phyloP scores from a whole-genome alignment of 2,888 invertebrate species.

The Synergus gifuensis region DNA sequence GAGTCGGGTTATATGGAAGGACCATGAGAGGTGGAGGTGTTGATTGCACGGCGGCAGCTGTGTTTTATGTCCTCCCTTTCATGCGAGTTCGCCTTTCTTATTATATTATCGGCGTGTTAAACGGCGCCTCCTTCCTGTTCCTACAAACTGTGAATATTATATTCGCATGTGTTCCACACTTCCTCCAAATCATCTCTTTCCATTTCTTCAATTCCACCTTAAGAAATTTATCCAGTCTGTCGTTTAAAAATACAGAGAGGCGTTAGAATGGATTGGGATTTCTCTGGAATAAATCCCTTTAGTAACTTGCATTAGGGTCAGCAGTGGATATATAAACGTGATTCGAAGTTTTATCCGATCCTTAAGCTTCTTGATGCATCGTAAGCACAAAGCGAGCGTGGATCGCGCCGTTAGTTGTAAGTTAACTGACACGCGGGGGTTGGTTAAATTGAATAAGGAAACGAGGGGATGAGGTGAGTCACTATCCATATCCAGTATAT shows the following conservation, averaged over 20 bases:
- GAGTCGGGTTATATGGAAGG: constrained; percentile 32
- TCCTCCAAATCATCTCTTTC: not conserved
- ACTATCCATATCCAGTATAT: constrained; percentile 49
- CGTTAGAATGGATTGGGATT: not conserved
- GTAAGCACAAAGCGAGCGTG: constrained; percentile 14
- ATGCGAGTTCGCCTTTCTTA: constrained; percentile 61
- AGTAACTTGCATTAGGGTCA: constrained; percentile 5
- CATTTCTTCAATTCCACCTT: constrained; percentile 5
- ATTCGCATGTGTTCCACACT: constrained; percentile 53
- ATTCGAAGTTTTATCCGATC: constrained; percentile 6
- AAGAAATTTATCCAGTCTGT: constrained; percentile 5
- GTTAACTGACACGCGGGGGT: constrained; percentile 55
- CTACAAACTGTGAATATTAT: constrained; percentile 73
- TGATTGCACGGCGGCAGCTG: constrained; percentile 76
- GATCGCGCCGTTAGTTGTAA: constrained; percentile 55
- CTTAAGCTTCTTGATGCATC: constrained; percentile 12
- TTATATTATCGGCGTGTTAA: constrained; percentile 75
- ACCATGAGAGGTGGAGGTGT: constrained; percentile 64
- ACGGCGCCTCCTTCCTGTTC: constrained; percentile 69
- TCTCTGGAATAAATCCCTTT: not conserved
- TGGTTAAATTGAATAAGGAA: constrained; percentile 58
- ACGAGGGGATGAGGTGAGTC: constrained; percentile 51
- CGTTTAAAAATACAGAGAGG: not conserved
- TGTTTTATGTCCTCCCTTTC: constrained; percentile 71
- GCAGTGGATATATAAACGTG: not conserved